Evolutionary conservation across 2,797 vertebrate species (phyloP).

Genomic region (Euphonia xanthogaster): DNA sequence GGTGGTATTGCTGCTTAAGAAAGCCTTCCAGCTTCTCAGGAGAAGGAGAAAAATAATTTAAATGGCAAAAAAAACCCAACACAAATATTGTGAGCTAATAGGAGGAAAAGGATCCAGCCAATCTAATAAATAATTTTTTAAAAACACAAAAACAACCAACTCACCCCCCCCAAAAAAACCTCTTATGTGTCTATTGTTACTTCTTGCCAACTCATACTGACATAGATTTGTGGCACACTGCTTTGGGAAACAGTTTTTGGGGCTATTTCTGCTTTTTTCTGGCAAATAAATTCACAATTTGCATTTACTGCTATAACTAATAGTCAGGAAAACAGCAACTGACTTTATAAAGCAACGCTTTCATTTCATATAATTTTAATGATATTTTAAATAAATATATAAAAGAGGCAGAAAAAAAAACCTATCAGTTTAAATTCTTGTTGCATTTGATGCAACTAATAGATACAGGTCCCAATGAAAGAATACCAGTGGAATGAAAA

Average conservation of each 20-base stretch:
- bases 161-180: neutral
- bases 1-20: neutral
- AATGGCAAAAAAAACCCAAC: neutral
- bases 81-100: neutral
- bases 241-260: neutral
- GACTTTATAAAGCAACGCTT: neutral
- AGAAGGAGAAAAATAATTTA: neutral
- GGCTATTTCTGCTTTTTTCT: neutral
- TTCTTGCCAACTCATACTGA: neutral
- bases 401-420: neutral
- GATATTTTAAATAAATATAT: neutral
- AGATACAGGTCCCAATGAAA: neutral
- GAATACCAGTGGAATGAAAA: neutral
- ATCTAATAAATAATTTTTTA: neutral
- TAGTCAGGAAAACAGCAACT: neutral
- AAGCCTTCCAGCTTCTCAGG: neutral
- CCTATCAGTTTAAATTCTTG: neutral
- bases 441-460: neutral
- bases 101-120: neutral
- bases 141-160: too few species aligned
- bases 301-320: neutral
- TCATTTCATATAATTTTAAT: neutral
- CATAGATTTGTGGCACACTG: neutral
- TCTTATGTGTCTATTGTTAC: neutral
- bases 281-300: neutral